Evolutionary conservation across 2,888 invertebrate species (phyloP).

Genomic region (Drosophila testacea): DNA sequence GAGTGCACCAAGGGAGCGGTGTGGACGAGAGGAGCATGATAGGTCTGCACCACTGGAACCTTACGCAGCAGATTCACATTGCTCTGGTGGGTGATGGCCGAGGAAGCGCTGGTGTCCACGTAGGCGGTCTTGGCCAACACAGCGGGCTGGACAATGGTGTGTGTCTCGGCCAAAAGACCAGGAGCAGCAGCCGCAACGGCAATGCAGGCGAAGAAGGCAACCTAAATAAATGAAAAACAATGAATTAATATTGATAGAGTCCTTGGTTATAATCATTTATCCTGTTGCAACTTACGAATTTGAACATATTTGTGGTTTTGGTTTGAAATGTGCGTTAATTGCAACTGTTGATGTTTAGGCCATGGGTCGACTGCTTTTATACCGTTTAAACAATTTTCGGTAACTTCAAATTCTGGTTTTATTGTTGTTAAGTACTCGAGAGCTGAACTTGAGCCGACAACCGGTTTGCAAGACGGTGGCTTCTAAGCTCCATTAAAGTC

Average conservation of each 20-base stretch:
- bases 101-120: constrained; percentile 83
- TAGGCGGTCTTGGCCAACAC: constrained; percentile 81
- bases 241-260: neutral
- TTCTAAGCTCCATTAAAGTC: constrained; percentile 63
- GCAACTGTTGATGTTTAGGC: constrained; percentile 74
- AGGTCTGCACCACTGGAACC: constrained; percentile 80
- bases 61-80: constrained; percentile 86
- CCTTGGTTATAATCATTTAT: neutral
- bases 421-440: constrained; percentile 40
- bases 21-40: constrained; percentile 44
- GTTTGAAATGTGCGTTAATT: constrained; percentile 57
- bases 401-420: constrained; percentile 59
- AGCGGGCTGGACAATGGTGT: constrained; percentile 81
- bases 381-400: constrained; percentile 33
- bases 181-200: constrained; percentile 85
- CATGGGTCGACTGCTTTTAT: constrained; percentile 65
- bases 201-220: constrained; percentile 88
- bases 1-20: constrained; percentile 67
- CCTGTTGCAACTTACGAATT: constrained; percentile 81
- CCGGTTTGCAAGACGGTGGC: constrained; percentile 63
- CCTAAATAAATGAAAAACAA: constrained; percentile 34
- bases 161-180: constrained; percentile 78
- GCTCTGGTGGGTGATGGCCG: constrained; percentile 87
- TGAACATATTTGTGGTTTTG: constrained; percentile 82
- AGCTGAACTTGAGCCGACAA: constrained; percentile 67